These are phyloP conservation scores for Bostrychus sinensis DNA, from an alignment of 2,113 vertebrate genomes.

Conservation along the genomic window DNA sequence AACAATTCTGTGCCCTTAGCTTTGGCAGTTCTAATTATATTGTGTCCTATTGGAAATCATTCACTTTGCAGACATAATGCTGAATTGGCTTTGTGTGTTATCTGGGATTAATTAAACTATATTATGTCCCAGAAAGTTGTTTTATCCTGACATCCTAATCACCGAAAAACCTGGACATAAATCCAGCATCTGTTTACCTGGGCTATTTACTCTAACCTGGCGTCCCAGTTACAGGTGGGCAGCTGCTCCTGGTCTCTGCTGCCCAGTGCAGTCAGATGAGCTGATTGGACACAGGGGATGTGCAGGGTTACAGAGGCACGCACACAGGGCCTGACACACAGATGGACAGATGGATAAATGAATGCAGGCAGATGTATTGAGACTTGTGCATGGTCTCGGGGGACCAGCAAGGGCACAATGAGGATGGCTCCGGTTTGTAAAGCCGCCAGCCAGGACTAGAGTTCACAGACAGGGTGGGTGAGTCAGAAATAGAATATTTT, in stretches of 20 bases:
- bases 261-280: conserved; percentile 56
- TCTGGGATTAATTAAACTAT: too few species aligned
- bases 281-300: conserved; percentile 70
- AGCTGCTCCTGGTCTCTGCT: conserved; percentile 46
- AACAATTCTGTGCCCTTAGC: too few species aligned
- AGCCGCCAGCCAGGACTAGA: conserved; percentile 39
- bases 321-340: conserved; percentile 49
- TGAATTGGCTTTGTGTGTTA: too few species aligned
- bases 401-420: conserved; percentile 30
- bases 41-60: too few species aligned
- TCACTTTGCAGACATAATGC: too few species aligned
- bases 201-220: conserved; percentile 40
- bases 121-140: background rate
- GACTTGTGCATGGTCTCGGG: conserved; percentile 31
- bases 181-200: background rate
- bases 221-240: conserved; percentile 43
- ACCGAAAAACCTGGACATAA: background rate
- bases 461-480: conserved; percentile 44
- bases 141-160: background rate
- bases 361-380: conserved; percentile 61
- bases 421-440: conserved; percentile 27
- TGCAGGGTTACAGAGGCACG: conserved; percentile 58
- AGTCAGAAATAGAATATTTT: background rate
- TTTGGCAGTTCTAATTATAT: too few species aligned
- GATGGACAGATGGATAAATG: conserved; percentile 59